A percentile compares a stretch with the other conserved stretches of the same genome.
Conservation (phyloP, 2,113 vertebrate species). For the Labeo catla region DNA sequence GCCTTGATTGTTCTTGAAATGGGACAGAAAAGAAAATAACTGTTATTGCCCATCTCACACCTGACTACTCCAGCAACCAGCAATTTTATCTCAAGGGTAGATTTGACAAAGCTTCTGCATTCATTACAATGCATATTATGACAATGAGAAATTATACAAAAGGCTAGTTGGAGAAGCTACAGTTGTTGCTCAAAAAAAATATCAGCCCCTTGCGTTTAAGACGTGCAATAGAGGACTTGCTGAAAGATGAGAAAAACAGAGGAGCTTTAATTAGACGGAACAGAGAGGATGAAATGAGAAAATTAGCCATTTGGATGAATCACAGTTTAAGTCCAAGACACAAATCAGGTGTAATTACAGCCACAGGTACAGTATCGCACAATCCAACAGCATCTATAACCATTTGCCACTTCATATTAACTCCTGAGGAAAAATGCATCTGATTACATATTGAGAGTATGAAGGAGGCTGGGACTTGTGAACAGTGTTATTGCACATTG, state of each 20-base stretch:
- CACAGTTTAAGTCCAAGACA: background rate
- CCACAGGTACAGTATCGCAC: background rate
- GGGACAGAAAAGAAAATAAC: background rate
- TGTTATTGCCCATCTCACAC: background rate
- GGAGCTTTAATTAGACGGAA: constrained; percentile 10
- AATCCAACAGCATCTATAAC: background rate
- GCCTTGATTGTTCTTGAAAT: background rate
- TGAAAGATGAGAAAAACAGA: background rate
- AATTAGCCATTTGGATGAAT: constrained; percentile 7
- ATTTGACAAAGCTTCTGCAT: background rate
- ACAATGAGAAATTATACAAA: background rate
- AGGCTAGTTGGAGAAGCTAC: background rate
- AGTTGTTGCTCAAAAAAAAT: background rate
- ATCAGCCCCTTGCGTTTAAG: background rate
- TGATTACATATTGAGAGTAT: background rate
- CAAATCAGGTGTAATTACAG: constrained; percentile 25
- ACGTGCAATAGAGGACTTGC: background rate
- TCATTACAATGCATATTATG: background rate
- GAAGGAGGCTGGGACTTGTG: background rate
- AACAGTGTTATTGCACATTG: background rate
- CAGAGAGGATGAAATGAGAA: constrained; percentile 7
- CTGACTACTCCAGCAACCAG: background rate
- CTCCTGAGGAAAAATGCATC: background rate
- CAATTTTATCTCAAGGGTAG: background rate
- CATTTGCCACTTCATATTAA: background rate